Evolutionary conservation across 2,888 invertebrate species (phyloP).

Genomic region (Drosophila hawaiiensis): DNA sequence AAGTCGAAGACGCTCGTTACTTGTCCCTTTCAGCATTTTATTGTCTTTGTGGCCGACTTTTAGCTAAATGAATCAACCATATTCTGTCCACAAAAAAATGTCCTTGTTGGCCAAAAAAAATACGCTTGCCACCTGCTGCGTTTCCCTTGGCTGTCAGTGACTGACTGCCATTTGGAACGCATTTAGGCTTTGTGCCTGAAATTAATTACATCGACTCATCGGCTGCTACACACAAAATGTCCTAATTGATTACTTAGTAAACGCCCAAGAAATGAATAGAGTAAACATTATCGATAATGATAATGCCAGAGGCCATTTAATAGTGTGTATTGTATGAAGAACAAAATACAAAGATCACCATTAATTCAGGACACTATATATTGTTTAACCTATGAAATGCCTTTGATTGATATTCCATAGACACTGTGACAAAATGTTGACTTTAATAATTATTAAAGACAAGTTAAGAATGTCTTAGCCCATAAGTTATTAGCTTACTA

Average conservation of each 20-base stretch:
- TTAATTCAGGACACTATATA: not conserved
- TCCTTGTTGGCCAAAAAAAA: constrained; percentile 17
- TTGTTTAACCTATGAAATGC: not conserved
- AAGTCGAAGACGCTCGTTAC: constrained; percentile 24
- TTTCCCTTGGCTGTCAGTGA: constrained; percentile 30
- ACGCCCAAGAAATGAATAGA: constrained; percentile 6
- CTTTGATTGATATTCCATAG: not conserved
- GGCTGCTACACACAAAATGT: constrained; percentile 51
- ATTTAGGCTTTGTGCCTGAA: constrained; percentile 52
- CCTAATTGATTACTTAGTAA: constrained; percentile 52
- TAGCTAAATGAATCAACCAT: constrained; percentile 71
- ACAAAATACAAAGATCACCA: not conserved
- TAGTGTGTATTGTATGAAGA: not conserved
- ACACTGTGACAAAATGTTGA: not conserved
- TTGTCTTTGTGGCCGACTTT: constrained; percentile 55
- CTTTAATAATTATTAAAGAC: not conserved
- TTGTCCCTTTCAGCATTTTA: constrained; percentile 40
- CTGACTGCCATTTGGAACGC: constrained; percentile 36
- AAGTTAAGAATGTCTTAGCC: not conserved
- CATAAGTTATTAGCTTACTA: not conserved
- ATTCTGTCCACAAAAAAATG: constrained; percentile 26
- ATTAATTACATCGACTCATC: constrained; percentile 69
- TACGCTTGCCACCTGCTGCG: constrained; percentile 65
- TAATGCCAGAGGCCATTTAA: not conserved
- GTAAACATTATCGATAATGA: constrained; percentile 14